Conservation (phyloP, 2,113 vertebrate species). For the Myotis brandtii region DNA sequence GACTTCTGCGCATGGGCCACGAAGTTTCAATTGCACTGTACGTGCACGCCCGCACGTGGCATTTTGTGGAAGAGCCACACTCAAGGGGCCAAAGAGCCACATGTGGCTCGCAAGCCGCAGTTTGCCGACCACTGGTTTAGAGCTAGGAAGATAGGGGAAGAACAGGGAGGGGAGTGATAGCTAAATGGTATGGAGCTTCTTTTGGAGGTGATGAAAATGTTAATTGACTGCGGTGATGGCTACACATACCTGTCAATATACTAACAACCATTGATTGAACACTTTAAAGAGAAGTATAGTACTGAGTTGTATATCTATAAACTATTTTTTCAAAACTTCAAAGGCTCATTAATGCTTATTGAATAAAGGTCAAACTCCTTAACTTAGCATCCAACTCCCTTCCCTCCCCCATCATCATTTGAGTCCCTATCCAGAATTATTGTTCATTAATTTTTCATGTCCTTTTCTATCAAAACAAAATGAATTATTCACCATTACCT, state of each 20-base stretch:
- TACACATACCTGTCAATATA: not conserved
- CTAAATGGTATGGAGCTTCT: not conserved
- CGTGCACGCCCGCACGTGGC: no score
- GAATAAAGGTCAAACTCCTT: slow-evolving; percentile 33
- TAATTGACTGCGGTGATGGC: not conserved
- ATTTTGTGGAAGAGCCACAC: no score
- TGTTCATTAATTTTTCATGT: not conserved
- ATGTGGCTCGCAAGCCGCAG: no score
- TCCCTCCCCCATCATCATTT: not conserved
- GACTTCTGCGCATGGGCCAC: no score
- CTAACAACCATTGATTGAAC: not conserved
- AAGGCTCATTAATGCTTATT: not conserved
- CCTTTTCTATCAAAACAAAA: not conserved
- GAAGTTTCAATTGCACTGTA: no score
- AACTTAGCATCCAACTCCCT: not conserved
- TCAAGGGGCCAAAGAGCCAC: no score
- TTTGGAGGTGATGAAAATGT: slow-evolving; percentile 16
- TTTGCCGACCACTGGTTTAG: not conserved
- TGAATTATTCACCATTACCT: not conserved
- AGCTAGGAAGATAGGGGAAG: not conserved
- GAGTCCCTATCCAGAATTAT: not conserved
- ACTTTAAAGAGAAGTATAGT: not conserved
- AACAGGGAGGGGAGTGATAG: not conserved
- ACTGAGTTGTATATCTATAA: not conserved
- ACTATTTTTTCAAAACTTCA: not conserved